Evolutionary conservation across 2,797 vertebrate species (phyloP).

Genomic region (Urosaurus nigricauda): DNA sequence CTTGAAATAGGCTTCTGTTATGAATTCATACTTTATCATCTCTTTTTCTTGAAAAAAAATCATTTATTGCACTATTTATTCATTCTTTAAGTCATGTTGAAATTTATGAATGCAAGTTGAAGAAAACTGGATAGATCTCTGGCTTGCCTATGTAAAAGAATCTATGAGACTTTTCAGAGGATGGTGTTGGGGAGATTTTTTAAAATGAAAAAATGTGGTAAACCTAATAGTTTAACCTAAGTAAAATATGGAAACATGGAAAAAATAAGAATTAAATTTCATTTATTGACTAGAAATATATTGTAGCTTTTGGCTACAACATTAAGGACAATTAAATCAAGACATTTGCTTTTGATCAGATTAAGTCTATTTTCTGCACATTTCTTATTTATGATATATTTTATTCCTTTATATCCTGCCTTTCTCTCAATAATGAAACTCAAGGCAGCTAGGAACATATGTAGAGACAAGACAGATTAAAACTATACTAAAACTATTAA

Average conservation of each 20-base stretch:
- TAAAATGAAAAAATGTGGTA: neutral
- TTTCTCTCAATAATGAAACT: no score
- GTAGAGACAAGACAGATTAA: no score
- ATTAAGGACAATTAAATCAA: neutral
- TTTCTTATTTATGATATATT: neutral
- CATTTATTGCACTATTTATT: neutral
- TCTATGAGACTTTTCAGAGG: no score
- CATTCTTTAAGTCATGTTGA: neutral
- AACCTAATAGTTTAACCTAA: neutral
- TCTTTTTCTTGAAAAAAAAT: neutral
- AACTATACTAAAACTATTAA: no score
- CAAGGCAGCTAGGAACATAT: no score
- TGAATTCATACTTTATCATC: neutral
- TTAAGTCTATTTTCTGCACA: neutral
- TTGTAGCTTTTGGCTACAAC: neutral
- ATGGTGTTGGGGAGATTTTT: no score
- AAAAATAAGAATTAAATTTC: neutral
- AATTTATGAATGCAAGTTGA: neutral
- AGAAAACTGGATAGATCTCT: neutral
- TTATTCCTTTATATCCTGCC: no score
- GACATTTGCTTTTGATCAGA: constrained; percentile 6
- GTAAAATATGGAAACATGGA: neutral
- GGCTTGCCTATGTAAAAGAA: no score
- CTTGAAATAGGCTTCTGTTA: neutral
- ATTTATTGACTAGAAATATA: neutral